Conservation (phyloP, 2,888 invertebrate genomes). For the Orchesellides sinensis region DNA sequence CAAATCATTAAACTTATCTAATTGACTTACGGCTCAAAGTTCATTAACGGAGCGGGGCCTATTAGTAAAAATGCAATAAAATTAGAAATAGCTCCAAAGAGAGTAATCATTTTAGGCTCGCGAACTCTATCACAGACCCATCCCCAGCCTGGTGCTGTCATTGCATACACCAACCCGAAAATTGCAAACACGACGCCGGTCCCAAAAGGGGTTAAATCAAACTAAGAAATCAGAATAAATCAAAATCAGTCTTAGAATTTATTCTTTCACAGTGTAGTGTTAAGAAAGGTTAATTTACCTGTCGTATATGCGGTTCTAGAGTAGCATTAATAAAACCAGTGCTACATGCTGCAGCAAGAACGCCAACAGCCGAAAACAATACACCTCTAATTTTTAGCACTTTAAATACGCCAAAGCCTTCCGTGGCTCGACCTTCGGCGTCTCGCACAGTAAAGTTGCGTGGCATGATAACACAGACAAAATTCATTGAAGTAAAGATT, state of each 20-base stretch:
- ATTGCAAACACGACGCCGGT: constrained; percentile 90
- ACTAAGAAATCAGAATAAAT: constrained; percentile 77
- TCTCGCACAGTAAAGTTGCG: constrained; percentile 34
- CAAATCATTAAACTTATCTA: neutral
- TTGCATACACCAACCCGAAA: constrained; percentile 88
- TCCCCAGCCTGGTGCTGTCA: constrained; percentile 88
- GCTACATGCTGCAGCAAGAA: constrained; percentile 76
- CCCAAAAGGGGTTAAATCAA: constrained; percentile 83
- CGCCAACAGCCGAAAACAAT: constrained; percentile 76
- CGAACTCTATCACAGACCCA: constrained; percentile 86
- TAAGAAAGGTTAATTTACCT: constrained; percentile 74
- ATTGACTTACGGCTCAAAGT: constrained; percentile 80
- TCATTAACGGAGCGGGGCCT: constrained; percentile 89
- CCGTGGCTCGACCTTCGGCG: constrained; percentile 29
- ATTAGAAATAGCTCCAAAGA: constrained; percentile 83
- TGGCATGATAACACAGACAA: constrained; percentile 86
- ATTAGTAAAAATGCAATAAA: constrained; percentile 85
- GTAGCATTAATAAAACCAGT: constrained; percentile 80
- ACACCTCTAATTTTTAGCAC: constrained; percentile 76
- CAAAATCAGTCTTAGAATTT: too few relatives aligned
- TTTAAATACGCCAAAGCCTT: constrained; percentile 66
- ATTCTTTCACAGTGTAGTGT: too few relatives aligned
- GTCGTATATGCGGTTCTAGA: constrained; percentile 79
- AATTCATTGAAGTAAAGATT: constrained; percentile 85
- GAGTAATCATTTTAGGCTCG: constrained; percentile 84